phyloP scores from a whole-genome alignment of 2,113 vertebrate genomes.

The Phocoena phocoena region DNA sequence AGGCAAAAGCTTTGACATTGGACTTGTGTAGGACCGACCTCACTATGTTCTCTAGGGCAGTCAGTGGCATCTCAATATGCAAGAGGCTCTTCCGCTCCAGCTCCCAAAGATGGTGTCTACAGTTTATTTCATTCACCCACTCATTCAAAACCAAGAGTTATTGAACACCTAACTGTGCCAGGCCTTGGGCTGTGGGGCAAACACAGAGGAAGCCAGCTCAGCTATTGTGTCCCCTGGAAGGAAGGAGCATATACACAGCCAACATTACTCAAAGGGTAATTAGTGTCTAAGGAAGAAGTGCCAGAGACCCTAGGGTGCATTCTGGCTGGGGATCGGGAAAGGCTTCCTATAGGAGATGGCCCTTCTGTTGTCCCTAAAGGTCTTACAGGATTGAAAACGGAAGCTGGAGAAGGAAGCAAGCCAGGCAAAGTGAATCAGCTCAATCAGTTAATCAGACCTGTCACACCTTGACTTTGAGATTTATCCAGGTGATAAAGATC shows the following conservation, averaged over 20 bases:
- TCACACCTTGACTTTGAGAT: conserved; percentile 34
- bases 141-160: neutral
- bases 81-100: neutral
- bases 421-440: neutral
- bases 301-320: too few relatives aligned
- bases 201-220: neutral
- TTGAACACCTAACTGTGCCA: neutral
- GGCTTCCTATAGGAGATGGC: too few relatives aligned
- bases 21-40: neutral
- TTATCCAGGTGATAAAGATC: neutral
- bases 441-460: neutral
- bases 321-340: neutral
- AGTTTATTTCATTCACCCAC: neutral
- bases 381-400: neutral
- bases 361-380: neutral
- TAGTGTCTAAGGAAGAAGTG: neutral
- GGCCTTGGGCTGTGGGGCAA: neutral
- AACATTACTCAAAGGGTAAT: neutral
- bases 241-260: neutral
- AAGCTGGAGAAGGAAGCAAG: neutral
- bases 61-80: neutral
- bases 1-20: neutral
- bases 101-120: fast-evolving
- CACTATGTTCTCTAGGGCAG: neutral
- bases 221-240: neutral